Evolutionary conservation across 2,113 vertebrate genomes (phyloP).

Genomic region (Gymnogyps californianus): DNA sequence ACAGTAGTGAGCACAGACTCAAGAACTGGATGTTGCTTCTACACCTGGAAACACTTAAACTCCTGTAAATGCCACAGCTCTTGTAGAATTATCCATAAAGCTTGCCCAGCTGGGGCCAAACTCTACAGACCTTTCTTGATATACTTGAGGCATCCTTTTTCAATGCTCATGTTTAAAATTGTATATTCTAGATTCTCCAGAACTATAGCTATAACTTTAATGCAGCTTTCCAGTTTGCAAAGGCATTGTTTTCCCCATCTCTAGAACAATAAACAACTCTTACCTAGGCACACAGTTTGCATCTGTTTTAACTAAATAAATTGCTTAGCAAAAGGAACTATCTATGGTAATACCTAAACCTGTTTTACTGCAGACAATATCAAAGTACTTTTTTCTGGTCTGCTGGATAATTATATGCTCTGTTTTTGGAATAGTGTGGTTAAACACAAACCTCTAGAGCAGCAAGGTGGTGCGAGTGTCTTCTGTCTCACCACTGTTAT

Average conservation of each 20-base stretch:
- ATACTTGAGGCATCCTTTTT: not conserved
- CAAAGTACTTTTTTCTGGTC: not conserved
- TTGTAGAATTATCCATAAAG: not conserved
- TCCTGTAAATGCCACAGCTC: not conserved
- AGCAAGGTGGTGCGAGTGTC: not conserved
- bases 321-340: not conserved
- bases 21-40: not conserved
- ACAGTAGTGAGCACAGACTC: not conserved
- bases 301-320: not conserved
- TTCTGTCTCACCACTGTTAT: not conserved
- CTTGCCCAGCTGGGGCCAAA: not conserved
- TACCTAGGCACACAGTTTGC: not conserved
- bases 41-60: not conserved
- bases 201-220: not conserved
- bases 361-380: constrained; percentile 8
- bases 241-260: not conserved
- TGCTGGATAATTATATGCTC: not conserved
- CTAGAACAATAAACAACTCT: not conserved
- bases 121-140: not conserved
- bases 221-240: not conserved
- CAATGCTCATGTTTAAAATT: not conserved
- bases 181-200: not conserved
- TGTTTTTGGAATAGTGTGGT: not conserved
- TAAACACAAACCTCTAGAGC: not conserved
- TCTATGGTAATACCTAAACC: constrained; percentile 11